A percentile compares a stretch with the other conserved stretches of the same genome.
Conservation (phyloP, 2,797 vertebrate genomes). For the Odontamblyopus lacepedii region DNA sequence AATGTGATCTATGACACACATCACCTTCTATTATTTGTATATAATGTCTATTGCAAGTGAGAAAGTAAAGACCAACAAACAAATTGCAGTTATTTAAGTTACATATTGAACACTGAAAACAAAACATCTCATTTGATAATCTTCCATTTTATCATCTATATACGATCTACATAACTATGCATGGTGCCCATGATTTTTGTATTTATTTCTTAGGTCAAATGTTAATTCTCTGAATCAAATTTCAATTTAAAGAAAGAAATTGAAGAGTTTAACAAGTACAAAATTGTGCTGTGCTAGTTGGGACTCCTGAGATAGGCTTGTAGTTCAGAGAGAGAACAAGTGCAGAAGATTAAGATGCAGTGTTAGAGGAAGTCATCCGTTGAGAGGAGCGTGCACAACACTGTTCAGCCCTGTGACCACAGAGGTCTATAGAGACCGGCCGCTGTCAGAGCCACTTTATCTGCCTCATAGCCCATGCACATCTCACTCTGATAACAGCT, state of each 20-base stretch:
- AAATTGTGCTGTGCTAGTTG: neutral
- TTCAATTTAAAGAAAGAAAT: no score
- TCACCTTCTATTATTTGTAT: neutral
- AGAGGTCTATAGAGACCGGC: conserved; percentile 53
- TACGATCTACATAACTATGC: no score
- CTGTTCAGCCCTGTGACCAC: conserved; percentile 53
- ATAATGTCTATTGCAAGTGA: neutral
- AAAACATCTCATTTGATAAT: no score
- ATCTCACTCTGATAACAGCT: conserved; percentile 12
- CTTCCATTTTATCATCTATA: no score
- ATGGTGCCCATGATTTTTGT: no score
- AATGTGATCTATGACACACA: neutral
- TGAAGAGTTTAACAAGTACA: neutral
- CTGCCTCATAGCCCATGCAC: neutral
- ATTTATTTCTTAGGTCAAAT: no score
- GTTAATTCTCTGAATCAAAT: no score
- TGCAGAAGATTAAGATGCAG: neutral
- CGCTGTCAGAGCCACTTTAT: conserved; percentile 58
- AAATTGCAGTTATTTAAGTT: no score
- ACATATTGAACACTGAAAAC: no score
- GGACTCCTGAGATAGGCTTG: neutral
- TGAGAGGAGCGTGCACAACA: conserved; percentile 35
- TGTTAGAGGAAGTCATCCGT: conserved; percentile 40
- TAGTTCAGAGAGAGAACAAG: neutral
- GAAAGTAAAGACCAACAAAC: no score